These are phyloP conservation scores for Sipha flava DNA, from an alignment of 1,140 invertebrate species.

Conservation along the genomic window DNA sequence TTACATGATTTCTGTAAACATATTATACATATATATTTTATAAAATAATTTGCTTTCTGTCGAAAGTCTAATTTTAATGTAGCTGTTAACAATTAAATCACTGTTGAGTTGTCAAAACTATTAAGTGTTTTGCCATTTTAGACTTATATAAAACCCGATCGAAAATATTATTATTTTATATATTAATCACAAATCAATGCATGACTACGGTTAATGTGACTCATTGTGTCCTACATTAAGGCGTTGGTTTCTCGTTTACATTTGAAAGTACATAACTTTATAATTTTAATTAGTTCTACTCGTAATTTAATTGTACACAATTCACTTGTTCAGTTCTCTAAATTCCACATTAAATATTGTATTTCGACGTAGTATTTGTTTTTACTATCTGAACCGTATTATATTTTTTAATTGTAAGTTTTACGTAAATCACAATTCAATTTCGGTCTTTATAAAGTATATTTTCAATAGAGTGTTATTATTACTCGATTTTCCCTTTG, in stretches of 20 bases:
- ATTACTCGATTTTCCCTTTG: background rate
- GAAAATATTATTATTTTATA: background rate
- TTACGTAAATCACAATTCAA: background rate
- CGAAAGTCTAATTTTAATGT: too few relatives aligned
- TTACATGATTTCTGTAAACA: too few relatives aligned
- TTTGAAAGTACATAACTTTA: background rate
- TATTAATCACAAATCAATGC: background rate
- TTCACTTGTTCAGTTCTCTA: background rate
- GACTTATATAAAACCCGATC: too few relatives aligned
- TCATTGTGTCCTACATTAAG: background rate
- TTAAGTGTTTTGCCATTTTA: too few relatives aligned
- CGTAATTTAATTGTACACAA: background rate
- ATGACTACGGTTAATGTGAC: background rate
- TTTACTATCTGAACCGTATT: background rate
- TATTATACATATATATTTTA: too few relatives aligned
- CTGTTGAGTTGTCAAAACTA: too few relatives aligned
- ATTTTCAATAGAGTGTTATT: background rate
- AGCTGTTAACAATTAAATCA: too few relatives aligned
- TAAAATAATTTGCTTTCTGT: background rate
- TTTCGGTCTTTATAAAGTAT: background rate
- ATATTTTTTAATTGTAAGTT: background rate
- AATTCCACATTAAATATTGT: background rate
- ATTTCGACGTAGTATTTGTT: background rate
- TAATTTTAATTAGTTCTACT: background rate
- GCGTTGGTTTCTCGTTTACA: background rate